These are phyloP conservation scores for Aromia moschata DNA, from an alignment of 2,888 invertebrate species.

Conservation along the genomic window DNA sequence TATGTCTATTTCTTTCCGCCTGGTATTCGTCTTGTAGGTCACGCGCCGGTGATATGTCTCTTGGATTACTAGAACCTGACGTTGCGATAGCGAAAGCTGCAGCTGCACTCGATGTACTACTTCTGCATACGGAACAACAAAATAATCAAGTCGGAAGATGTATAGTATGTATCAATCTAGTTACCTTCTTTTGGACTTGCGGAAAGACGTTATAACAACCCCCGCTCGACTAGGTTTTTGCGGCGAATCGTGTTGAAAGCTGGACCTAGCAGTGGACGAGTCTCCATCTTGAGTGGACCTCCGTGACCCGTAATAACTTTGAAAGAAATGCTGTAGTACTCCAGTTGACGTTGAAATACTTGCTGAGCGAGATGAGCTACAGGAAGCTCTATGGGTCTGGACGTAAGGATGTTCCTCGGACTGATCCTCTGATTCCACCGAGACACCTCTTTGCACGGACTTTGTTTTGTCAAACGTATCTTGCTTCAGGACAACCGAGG, in stretches of 20 bases:
- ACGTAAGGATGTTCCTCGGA: conserved; percentile 45
- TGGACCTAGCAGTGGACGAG: conserved; percentile 67
- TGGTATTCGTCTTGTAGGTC: conserved; percentile 54
- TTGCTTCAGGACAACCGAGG: conserved; percentile 34
- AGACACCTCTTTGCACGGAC: conserved; percentile 38
- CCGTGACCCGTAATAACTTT: conserved; percentile 65
- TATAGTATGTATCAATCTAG: too few species aligned
- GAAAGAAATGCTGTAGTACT: conserved; percentile 49
- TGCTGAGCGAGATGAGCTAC: conserved; percentile 58
- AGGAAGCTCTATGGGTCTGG: conserved; percentile 54
- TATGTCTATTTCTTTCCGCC: conserved; percentile 66
- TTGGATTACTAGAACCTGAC: conserved; percentile 85
- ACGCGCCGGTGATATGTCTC: conserved; percentile 68
- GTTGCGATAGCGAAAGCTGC: conserved; percentile 92
- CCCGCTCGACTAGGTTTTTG: conserved; percentile 79
- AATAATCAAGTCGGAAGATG: too few species aligned
- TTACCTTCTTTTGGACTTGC: conserved; percentile 87
- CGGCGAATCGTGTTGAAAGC: conserved; percentile 70
- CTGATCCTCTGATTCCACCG: conserved; percentile 44
- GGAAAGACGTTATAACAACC: conserved; percentile 89
- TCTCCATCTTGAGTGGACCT: conserved; percentile 64
- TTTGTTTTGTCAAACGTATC: conserved; percentile 35
- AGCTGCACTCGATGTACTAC: conserved; percentile 86
- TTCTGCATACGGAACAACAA: conserved; percentile 68
- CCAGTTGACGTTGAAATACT: conserved; percentile 57